These are phyloP conservation scores for Pardosa pseudoannulata DNA, from an alignment of 2,888 invertebrate species.

Conservation along the genomic window DNA sequence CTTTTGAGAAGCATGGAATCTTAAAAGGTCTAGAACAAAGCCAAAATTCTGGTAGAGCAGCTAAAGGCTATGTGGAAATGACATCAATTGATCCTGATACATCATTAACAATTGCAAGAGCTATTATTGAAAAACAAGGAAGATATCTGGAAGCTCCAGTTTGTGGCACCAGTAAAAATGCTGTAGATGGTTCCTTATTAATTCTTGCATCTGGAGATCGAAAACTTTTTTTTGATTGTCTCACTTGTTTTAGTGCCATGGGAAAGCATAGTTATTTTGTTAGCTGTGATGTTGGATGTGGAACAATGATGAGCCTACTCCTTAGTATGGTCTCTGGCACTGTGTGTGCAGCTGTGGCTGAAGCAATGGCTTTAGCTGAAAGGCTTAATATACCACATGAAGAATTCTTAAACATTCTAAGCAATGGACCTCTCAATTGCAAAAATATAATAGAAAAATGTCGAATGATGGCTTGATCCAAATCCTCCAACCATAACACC, in stretches of 20 bases:
- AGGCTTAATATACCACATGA: slow-evolving; percentile 91
- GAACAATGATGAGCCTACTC: slow-evolving; percentile 95
- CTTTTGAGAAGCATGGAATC: slow-evolving; percentile 96
- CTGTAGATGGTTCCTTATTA: slow-evolving; percentile 89
- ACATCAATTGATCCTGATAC: slow-evolving; percentile 96
- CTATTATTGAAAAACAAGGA: slow-evolving; percentile 84
- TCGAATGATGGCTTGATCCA: slow-evolving; percentile 90
- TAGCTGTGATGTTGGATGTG: slow-evolving; percentile 93
- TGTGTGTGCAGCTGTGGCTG: slow-evolving; percentile 91
- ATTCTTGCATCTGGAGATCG: slow-evolving; percentile 84
- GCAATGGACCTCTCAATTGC: slow-evolving; percentile 88
- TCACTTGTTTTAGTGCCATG: slow-evolving; percentile 96
- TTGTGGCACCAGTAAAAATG: slow-evolving; percentile 92
- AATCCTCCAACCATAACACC: slow-evolving; percentile 90
- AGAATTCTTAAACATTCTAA: slow-evolving; percentile 92
- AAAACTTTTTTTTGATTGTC: slow-evolving; percentile 93
- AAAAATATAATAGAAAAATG: slow-evolving; percentile 91
- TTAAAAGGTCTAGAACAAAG: slow-evolving; percentile 83
- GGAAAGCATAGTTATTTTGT: slow-evolving; percentile 94
- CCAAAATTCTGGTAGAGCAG: slow-evolving; percentile 77
- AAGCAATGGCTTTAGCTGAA: slow-evolving; percentile 95
- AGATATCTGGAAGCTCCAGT: slow-evolving; percentile 94
- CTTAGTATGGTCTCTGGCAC: slow-evolving; percentile 94
- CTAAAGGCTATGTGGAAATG: slow-evolving; percentile 97
- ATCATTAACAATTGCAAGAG: slow-evolving; percentile 91